Base-by-base conservation (phyloP, 2,888 invertebrate genomes). In the Tipula vernalis region DNA sequence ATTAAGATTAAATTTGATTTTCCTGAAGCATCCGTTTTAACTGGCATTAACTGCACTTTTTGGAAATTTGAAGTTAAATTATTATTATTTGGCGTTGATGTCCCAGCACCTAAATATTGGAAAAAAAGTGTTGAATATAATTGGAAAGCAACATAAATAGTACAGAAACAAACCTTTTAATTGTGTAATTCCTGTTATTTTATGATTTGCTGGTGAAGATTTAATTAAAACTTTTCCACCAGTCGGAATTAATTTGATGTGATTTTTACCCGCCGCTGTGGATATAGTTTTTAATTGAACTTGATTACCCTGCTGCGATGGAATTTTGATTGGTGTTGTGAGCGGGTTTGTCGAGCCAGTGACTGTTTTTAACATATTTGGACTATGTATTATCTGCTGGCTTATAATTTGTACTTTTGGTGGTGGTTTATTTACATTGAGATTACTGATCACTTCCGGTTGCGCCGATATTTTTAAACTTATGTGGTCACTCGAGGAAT, bases 21-120 rank as follows among this genome's bases (percentile, higher is more conserved):
- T n/a, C 51, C 36, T 15, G 36, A 5, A 28, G 6, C 47, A 36
- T 86, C 51, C 8, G 51, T 86, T 36, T 57, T 51, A 13, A 86
- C 89, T 57, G 90, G 89, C 51, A 91, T 88, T 86, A 91, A 89
- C 87, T 91, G 91, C 87, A 91, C 90, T 87, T 91, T 91, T 87
- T 91, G 91, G 89, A 91, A 47, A 28, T 28, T 44, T 13, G 85
- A 5, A 0, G 71, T 71, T 71, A 42, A 18, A 85, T 85, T 85
- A 15, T 15, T 83, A 83, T 13, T 36, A 39, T 84, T 84, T 84
- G 84, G 41, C 41, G 41, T 15, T 84, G 84, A n/a, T 39, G 84
- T n/a, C 39, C n/a, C 41, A 71, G 28, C 71, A 36, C 85, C 47
- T 44, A 41, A n/a, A 28, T 28, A 28, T 28, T 28, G 28, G 71